Evolutionary conservation across 2,797 vertebrate species (phyloP).

Genomic region (Bovichtus diacanthus): DNA sequence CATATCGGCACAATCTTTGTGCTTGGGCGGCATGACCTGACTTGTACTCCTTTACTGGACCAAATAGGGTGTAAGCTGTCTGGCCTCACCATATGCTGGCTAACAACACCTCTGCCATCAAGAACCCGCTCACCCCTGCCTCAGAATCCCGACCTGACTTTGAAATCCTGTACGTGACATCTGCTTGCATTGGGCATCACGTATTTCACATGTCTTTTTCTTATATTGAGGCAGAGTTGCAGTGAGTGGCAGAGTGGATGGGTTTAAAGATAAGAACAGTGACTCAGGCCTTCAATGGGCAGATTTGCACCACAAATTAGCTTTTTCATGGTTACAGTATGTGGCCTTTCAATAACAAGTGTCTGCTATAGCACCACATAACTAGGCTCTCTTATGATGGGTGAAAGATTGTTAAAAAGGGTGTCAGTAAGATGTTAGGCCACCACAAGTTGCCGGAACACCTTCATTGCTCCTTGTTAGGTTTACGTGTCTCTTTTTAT

Average conservation of each 20-base stretch:
- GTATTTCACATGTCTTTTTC: not conserved
- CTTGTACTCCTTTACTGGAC: constrained; percentile 71
- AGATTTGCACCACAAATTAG: not conserved
- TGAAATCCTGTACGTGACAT: constrained; percentile 1
- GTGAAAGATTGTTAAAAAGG: not conserved
- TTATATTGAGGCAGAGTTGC: not conserved
- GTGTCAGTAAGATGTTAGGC: not conserved
- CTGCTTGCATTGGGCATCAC: not conserved
- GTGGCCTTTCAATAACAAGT: not conserved
- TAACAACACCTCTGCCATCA: constrained; percentile 49
- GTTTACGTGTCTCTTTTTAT: not conserved
- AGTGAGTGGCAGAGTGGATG: not conserved
- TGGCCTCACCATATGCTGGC: constrained; percentile 81
- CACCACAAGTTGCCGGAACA: not conserved
- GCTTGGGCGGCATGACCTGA: constrained; percentile 76
- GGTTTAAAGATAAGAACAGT: not conserved
- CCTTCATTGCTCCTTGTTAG: not conserved
- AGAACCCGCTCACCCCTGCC: constrained; percentile 20
- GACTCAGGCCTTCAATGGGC: too few relatives aligned
- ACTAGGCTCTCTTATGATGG: too few relatives aligned
- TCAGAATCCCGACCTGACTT: constrained; percentile 16
- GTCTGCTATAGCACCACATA: not conserved
- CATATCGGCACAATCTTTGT: constrained; percentile 73
- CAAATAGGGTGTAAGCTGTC: constrained; percentile 82
- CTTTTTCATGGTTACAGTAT: not conserved